phyloP scores from a whole-genome alignment of 2,797 vertebrate genomes.

The Anabas testudineus region DNA sequence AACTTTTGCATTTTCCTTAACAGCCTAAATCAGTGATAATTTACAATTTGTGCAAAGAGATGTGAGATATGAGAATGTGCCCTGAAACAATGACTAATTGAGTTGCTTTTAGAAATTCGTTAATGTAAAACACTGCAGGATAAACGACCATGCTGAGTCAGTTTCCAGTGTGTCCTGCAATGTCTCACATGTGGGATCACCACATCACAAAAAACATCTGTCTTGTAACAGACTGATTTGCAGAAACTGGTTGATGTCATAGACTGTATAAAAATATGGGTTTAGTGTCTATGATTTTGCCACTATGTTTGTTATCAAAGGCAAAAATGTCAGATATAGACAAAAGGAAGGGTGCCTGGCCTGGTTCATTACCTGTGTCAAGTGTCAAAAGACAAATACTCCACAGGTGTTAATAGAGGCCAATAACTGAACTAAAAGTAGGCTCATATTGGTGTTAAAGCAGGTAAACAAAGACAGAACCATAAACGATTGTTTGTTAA shows the following conservation, averaged over 20 bases:
- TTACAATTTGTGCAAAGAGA: background rate
- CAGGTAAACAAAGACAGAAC: constrained; percentile 14
- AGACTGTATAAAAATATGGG: constrained; percentile 8
- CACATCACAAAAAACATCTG: constrained; percentile 16
- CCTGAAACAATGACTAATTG: constrained; percentile 11
- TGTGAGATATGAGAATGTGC: background rate
- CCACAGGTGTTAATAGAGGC: constrained; percentile 5
- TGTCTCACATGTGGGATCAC: constrained; percentile 32
- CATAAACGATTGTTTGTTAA: background rate
- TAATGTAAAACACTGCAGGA: constrained; percentile 19
- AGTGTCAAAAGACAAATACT: background rate
- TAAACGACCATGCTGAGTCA: constrained; percentile 6
- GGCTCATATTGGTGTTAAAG: constrained; percentile 1
- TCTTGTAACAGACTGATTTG: constrained; percentile 8
- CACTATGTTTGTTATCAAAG: background rate
- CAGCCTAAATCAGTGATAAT: constrained; percentile 4
- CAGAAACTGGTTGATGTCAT: constrained; percentile 38
- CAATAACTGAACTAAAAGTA: background rate
- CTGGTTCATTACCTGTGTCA: background rate
- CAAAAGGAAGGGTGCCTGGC: background rate
- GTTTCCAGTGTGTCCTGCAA: constrained; percentile 21
- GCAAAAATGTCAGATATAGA: background rate
- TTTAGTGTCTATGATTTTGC: background rate
- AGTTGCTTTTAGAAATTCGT: constrained; percentile 11
- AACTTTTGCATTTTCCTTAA: constrained; percentile 12